Conservation (phyloP, 2,797 vertebrate genomes). For the Hapalemur alaotrensis region DNA sequence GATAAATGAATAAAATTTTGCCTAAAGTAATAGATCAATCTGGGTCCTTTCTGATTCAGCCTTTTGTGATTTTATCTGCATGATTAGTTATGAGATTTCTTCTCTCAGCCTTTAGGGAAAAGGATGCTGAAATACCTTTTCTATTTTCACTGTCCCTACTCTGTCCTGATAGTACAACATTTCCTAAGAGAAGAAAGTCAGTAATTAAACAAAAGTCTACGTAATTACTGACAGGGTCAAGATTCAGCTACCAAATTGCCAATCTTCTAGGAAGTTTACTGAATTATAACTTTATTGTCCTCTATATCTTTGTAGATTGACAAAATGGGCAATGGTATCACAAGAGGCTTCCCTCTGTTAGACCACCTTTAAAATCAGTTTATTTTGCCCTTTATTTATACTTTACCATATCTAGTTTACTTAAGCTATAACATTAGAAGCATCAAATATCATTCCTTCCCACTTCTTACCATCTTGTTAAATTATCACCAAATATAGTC, state of each 20-base stretch:
- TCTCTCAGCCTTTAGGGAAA: neutral
- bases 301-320: neutral
- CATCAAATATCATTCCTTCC: neutral
- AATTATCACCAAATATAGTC: neutral
- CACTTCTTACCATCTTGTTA: neutral
- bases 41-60: neutral
- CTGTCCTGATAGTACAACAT: neutral
- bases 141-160: neutral
- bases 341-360: neutral
- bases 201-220: slow-evolving; percentile 4
- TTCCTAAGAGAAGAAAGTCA: neutral
- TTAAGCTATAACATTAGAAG: neutral
- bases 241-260: neutral
- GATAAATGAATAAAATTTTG: neutral
- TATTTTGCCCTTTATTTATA: neutral
- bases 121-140: neutral
- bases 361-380: neutral
- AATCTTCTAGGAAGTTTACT: neutral
- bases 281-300: neutral
- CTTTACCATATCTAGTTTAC: neutral
- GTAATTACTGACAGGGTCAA: neutral
- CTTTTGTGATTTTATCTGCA: neutral
- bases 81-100: neutral
- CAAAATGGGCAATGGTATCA: neutral
- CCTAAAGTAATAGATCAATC: neutral